These are phyloP conservation scores for Epinephelus coioides DNA, from an alignment of 2,797 vertebrate genomes.

Conservation along the genomic window DNA sequence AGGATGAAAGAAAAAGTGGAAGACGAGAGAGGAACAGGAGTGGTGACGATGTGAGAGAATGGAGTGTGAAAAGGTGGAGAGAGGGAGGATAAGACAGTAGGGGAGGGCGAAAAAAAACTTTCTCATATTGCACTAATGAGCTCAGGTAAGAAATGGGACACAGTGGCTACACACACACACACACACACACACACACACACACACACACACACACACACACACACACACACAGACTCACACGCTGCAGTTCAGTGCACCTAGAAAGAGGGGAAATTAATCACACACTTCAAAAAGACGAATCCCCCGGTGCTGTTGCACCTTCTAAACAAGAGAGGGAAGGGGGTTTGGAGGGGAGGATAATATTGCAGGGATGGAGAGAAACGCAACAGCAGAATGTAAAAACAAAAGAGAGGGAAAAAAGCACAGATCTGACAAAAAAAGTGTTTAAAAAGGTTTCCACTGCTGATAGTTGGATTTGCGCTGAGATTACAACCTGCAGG, in stretches of 20 bases:
- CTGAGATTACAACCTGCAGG: conserved; percentile 73
- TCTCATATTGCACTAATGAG: conserved; percentile 78
- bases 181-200: too few species aligned
- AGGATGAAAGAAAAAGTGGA: conserved; percentile 52
- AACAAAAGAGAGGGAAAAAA: conserved; percentile 25
- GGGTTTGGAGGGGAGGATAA: conserved; percentile 38
- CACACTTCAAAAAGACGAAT: conserved; percentile 81
- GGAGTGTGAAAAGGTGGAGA: conserved; percentile 34
- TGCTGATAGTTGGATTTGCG: conserved; percentile 71
- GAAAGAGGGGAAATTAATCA: conserved; percentile 82
- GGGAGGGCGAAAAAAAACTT: conserved; percentile 30
- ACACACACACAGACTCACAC: conserved; percentile 44
- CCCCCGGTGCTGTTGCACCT: conserved; percentile 66
- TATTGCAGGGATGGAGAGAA: conserved; percentile 42
- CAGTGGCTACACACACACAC: conserved; percentile 55
- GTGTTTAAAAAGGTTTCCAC: conserved; percentile 61
- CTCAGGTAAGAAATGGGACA: conserved; percentile 80
- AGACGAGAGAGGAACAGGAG: conserved; percentile 32
- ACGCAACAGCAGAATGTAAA: conserved; percentile 32
- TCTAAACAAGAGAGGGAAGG: conserved; percentile 65
- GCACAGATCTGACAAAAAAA: conserved; percentile 54
- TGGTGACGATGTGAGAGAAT: conserved; percentile 31
- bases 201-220: conserved; percentile 38
- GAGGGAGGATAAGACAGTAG: conserved; percentile 35
- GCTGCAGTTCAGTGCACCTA: conserved; percentile 68